Base-by-base conservation (phyloP, 2,797 vertebrate genomes). In the Channa striata region DNA sequence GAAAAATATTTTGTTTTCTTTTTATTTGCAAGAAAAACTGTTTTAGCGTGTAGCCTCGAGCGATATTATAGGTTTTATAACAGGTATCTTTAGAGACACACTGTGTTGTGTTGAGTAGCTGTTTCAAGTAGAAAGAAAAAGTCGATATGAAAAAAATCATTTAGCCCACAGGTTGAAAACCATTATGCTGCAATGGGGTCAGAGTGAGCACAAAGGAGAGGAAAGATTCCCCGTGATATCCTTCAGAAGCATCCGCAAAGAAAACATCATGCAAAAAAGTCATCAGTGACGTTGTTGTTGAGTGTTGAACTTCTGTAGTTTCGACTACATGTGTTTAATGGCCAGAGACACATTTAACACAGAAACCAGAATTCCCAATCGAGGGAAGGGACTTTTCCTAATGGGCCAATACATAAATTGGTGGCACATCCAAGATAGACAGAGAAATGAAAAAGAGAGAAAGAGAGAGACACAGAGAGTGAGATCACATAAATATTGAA, bases 121-220 rank as follows among this genome's bases (percentile, higher is more conserved):
- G 46, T 43, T 53, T 47, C 13, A 62, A 74, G 20, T 12, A 50
- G 59, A 36, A 57, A 16, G 25, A 67, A 50, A 60, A 51, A 64
- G 30, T 13, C n/a, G 11, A 2, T 34, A 20, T 17, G 33, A 30
- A 39, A 50, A 44, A 50, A 43, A 16, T 5, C 36, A 48, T 44
- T 51, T 6, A 5, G 47, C 52, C 37, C 20, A 49, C 40, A 11
- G 68, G 49, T 44, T n/a, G 52, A 21, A 74, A 74, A 42, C 49
- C 59, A 49, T 62, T 63, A 58, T 46, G n/a, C 42, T 46, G 30
- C 61, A 75, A 59, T 62, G 19, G 44, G 51, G 61, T 58, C 53
- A 65, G 17, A 44, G 62, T 13, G 1, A 4, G 20, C 21, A 46
- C 53, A 39, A 51, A 47, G 33, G 11, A 65, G 53, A 53, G 21